These are phyloP conservation scores for Xylocopa sonorina DNA, from an alignment of 1,140 invertebrate species.

Conservation along the genomic window DNA sequence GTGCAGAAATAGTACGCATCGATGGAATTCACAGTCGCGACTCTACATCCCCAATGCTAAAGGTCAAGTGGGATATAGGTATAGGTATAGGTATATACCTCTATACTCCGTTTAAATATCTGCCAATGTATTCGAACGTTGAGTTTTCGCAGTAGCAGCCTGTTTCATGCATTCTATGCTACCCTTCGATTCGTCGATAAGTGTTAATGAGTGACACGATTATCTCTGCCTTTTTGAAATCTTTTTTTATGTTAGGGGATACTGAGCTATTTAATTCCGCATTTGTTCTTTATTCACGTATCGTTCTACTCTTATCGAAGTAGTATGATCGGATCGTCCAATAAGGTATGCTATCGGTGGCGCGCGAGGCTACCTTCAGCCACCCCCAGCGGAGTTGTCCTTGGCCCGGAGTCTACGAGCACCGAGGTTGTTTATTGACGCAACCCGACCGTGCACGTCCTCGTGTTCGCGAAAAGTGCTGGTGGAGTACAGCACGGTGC, in stretches of 20 bases:
- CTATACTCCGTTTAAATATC: neutral
- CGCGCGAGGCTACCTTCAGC: conserved; percentile 1
- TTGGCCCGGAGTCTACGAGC: conserved; percentile 56
- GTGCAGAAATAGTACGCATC: neutral
- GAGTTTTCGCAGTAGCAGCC: neutral
- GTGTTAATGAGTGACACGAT: neutral
- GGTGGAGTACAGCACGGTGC: conserved; percentile 47
- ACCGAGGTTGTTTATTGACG: conserved; percentile 55
- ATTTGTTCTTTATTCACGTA: neutral
- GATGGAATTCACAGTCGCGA: neutral
- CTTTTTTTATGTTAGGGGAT: too few relatives aligned
- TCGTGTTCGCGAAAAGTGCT: conserved; percentile 8
- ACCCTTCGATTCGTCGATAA: too few relatives aligned
- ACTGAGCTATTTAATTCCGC: too few relatives aligned
- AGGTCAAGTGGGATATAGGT: neutral
- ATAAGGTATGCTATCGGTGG: conserved; percentile 30
- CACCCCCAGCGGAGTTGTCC: conserved; percentile 48
- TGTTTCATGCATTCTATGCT: neutral
- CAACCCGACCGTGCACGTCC: conserved; percentile 37
- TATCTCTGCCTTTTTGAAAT: neutral
- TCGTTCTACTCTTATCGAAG: conserved; percentile 1
- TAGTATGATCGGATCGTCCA: conserved; percentile 32
- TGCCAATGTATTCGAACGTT: neutral
- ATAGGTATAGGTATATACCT: too few relatives aligned
- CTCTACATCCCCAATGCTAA: neutral